Evolutionary conservation across 2,888 invertebrate genomes (phyloP).

Genomic region (Altica lythri): DNA sequence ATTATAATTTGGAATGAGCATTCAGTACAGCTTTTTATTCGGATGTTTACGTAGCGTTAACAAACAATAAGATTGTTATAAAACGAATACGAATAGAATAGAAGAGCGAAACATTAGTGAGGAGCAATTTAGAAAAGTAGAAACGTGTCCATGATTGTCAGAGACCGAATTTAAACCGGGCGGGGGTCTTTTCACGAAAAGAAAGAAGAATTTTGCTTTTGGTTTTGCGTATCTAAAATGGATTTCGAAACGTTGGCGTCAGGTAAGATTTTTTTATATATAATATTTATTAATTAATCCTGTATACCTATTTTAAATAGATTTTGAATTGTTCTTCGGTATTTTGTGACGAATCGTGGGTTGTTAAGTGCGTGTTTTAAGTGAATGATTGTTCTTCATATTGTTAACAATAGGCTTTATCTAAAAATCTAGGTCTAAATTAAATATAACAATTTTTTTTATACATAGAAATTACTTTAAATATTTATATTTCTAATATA

Average conservation of each 20-base stretch:
- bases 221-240: conserved; percentile 43
- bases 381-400: conserved; percentile 51
- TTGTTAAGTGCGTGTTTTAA: conserved; percentile 49
- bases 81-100: too few relatives aligned
- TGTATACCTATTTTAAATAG: background rate
- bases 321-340: conserved; percentile 8
- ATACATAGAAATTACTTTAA: too few relatives aligned
- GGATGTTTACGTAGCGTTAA: conserved; percentile 41
- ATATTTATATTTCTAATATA: conserved; percentile 5
- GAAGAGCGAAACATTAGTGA: conserved; percentile 39
- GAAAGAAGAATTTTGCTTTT: too few relatives aligned
- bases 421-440: conserved; percentile 31
- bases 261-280: conserved; percentile 48
- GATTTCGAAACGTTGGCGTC: conserved; percentile 55
- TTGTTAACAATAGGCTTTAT: conserved; percentile 37
- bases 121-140: conserved; percentile 36
- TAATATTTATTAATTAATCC: background rate
- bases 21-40: too few relatives aligned
- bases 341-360: conserved; percentile 43
- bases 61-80: conserved; percentile 42
- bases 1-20: too few relatives aligned
- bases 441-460: too few relatives aligned
- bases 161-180: conserved; percentile 38
- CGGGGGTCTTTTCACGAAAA: conserved; percentile 44
- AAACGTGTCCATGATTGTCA: conserved; percentile 47